phyloP scores from a whole-genome alignment of 2,888 invertebrate genomes.

The Tachina grossa region DNA sequence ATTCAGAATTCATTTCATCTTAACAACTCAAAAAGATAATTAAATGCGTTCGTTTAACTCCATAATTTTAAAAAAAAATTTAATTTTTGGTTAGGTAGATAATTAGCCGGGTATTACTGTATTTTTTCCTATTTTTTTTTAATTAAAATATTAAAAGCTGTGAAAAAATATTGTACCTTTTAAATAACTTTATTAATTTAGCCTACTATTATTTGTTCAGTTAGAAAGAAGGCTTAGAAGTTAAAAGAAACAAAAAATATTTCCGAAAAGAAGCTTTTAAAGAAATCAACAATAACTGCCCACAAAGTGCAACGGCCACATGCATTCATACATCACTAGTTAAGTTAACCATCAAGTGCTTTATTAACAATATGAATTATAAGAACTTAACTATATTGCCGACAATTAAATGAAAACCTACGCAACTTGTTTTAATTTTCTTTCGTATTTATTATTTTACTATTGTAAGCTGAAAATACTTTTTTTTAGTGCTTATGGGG shows the following conservation, averaged over 20 bases:
- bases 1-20: no score
- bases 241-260: slow-evolving; percentile 64
- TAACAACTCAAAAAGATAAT: no score
- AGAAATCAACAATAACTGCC: slow-evolving; percentile 56
- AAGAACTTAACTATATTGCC: slow-evolving; percentile 66
- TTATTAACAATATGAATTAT: slow-evolving; percentile 71
- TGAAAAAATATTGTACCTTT: no score
- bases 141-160: no score
- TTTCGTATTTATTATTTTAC: slow-evolving; percentile 15
- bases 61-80: no score
- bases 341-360: slow-evolving; percentile 59
- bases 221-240: no score
- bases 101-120: no score
- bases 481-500: slow-evolving; percentile 33
- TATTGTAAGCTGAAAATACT: slow-evolving; percentile 49
- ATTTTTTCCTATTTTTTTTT: no score
- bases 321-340: slow-evolving; percentile 23
- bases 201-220: no score
- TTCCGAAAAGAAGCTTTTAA: slow-evolving; percentile 3
- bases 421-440: slow-evolving; percentile 70
- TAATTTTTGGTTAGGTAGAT: no score
- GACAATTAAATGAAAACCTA: slow-evolving; percentile 75
- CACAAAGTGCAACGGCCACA: slow-evolving; percentile 19
- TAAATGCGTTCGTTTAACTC: no score
- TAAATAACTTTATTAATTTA: no score